Base-by-base conservation (phyloP, 2,113 vertebrate genomes). In the Rallus limicola region DNA sequence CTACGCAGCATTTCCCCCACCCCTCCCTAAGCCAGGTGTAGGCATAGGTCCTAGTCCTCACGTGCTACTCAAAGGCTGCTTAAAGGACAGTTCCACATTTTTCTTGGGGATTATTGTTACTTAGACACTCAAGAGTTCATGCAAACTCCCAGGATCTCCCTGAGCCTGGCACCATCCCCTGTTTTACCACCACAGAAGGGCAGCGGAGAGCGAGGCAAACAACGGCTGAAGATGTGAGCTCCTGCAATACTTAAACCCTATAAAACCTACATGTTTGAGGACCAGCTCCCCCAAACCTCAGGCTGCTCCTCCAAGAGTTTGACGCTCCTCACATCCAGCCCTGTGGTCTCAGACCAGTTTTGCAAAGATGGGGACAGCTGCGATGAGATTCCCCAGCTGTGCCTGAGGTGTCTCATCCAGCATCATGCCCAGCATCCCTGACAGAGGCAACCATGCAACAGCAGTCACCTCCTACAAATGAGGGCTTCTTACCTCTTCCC, bases 31-130 rank as follows among this genome's bases (percentile, higher is more conserved):
- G 40, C 6, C 44, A 56, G 29, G 53, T 1, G 3, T 2, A 24
- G n/a, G 19, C 69, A 74, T 65, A 74, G 40, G 24, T n/a, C 52
- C 56, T 34, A 1, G 20, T 50, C 48, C 26, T 28, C 17, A 48
- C n/a, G 25, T 0, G 0, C 67, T 24, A 11, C 36, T 36, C 63
- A 40, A 58, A 90, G 70, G 67, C 67, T 76, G 62, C 5, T 0
- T 46, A 71, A 78, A 78, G 81, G 55, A 72, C 44, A 83, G 28
- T 16, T 13, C 28, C 19, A 11, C 11, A 0, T 64, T 60, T 36
- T 42, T 26, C 59, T 52, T 4, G 9, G 29, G 40, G 24, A 12
- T 67, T 71, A 36, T 16, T 75, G 16, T 33, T 16, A 46, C 18
- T 2, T 53, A 34, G 26, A 38, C 59, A 44, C 68, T 78, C 55